Conservation (phyloP, 2,113 vertebrate species). For the Lethenteron camtschaticum region DNA sequence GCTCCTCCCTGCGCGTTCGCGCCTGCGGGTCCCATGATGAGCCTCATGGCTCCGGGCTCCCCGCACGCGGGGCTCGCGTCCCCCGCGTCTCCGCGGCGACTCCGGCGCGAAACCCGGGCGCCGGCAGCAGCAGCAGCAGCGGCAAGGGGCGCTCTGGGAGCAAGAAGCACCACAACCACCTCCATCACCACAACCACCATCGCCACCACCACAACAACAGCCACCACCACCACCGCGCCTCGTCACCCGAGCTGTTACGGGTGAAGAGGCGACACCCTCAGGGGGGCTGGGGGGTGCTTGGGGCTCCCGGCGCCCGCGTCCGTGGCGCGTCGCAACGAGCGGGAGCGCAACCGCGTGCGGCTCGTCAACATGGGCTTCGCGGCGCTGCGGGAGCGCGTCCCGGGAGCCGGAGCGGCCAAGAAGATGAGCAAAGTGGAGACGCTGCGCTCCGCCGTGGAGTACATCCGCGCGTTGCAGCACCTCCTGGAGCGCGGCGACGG, state of each 20-base stretch:
- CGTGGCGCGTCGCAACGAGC: slow-evolving; percentile 67
- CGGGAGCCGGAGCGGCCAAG: slow-evolving; percentile 68
- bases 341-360: slow-evolving; percentile 77
- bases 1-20: too few species aligned
- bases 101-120: slow-evolving; percentile 18
- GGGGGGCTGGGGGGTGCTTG: slow-evolving; percentile 35
- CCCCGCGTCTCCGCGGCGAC: neutral
- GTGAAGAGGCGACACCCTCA: slow-evolving; percentile 53
- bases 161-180: slow-evolving; percentile 22
- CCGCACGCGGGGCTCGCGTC: neutral
- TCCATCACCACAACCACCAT: slow-evolving; percentile 10
- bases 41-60: too few species aligned
- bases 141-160: slow-evolving; percentile 8
- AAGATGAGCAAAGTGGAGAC: slow-evolving; percentile 98
- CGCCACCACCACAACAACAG: slow-evolving; percentile 18
- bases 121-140: slow-evolving; percentile 20
- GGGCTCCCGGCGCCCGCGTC: slow-evolving; percentile 39
- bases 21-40: too few species aligned
- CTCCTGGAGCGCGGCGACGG: slow-evolving; percentile 62
- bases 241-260: slow-evolving; percentile 59
- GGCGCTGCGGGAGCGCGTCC: slow-evolving; percentile 73
- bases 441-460: slow-evolving; percentile 70
- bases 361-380: slow-evolving; percentile 91
- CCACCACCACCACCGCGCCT: slow-evolving; percentile 32
- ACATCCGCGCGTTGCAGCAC: slow-evolving; percentile 68